These are phyloP conservation scores for Eumeta japonica DNA, from an alignment of 1,140 invertebrate species.

Conservation along the genomic window DNA sequence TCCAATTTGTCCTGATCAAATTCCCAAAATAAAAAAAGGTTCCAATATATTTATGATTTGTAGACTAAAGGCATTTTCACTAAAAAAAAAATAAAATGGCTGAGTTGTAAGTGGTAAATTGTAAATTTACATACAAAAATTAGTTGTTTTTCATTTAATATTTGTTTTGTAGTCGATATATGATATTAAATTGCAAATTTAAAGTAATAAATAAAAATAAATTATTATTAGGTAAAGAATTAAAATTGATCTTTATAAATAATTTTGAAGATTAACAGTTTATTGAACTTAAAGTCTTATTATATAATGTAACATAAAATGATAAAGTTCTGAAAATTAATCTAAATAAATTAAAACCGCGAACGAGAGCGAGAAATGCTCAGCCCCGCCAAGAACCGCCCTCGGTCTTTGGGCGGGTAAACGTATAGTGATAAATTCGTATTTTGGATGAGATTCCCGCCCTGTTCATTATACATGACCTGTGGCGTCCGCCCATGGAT, in stretches of 20 bases:
- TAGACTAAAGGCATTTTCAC: conserved; percentile 64
- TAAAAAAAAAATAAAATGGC: conserved; percentile 58
- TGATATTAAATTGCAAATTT: conserved; percentile 60
- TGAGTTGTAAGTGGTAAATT: conserved; percentile 57
- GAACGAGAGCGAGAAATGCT: no score
- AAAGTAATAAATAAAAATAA: conserved; percentile 47
- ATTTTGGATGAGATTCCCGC: no score
- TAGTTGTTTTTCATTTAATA: conserved; percentile 46
- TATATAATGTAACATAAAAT: no score
- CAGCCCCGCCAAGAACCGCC: no score
- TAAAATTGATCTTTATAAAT: conserved; percentile 43
- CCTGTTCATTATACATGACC: no score
- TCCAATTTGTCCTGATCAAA: conserved; percentile 66
- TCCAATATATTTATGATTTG: conserved; percentile 77
- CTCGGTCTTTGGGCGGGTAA: no score
- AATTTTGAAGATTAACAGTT: conserved; percentile 63
- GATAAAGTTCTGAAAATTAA: conserved; percentile 30
- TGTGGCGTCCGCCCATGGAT: no score
- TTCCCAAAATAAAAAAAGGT: conserved; percentile 70
- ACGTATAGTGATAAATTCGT: no score
- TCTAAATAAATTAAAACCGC: no score
- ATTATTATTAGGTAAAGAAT: conserved; percentile 50
- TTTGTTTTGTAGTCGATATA: conserved; percentile 52
- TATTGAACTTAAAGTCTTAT: conserved; percentile 59
- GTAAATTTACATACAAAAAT: conserved; percentile 59